Evolutionary conservation across 23 tunicate genomes (phyloP).

Genomic region (Aplidium turbinatum): DNA sequence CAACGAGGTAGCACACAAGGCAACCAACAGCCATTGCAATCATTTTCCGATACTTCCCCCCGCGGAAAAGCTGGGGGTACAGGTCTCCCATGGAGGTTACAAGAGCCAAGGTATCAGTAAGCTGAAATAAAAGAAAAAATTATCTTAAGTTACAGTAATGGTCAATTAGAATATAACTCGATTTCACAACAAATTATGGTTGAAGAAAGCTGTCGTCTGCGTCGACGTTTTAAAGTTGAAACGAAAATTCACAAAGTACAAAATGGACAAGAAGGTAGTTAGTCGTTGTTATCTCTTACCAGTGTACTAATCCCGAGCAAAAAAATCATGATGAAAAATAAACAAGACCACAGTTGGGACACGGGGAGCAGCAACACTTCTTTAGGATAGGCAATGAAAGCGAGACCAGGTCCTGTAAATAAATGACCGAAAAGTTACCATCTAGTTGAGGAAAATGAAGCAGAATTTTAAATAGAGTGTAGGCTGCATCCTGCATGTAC

Average conservation of each 20-base stretch:
- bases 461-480: too few species aligned
- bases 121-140: slow-evolving; percentile 48
- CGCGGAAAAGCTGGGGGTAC: slow-evolving; percentile 75
- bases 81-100: slow-evolving; percentile 91
- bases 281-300: too few species aligned
- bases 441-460: too few species aligned
- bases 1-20: slow-evolving; percentile 69
- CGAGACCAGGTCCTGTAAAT: slow-evolving; percentile 85
- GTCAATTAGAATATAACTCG: too few species aligned
- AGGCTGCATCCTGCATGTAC: too few species aligned
- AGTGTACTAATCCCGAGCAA: slow-evolving; percentile 92
- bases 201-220: too few species aligned
- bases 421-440: too few species aligned
- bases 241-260: too few species aligned
- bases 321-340: slow-evolving; percentile 93
- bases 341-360: slow-evolving; percentile 83
- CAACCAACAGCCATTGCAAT: slow-evolving; percentile 87
- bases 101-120: slow-evolving; percentile 87
- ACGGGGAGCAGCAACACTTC: slow-evolving; percentile 85
- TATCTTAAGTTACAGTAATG: too few species aligned
- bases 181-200: too few species aligned
- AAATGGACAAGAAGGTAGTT: too few species aligned
- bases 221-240: too few species aligned
- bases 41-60: slow-evolving; percentile 82
- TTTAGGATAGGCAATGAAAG: slow-evolving; percentile 96